phyloP scores from a whole-genome alignment of 2,888 invertebrate genomes.

The Lobophora halterata region DNA sequence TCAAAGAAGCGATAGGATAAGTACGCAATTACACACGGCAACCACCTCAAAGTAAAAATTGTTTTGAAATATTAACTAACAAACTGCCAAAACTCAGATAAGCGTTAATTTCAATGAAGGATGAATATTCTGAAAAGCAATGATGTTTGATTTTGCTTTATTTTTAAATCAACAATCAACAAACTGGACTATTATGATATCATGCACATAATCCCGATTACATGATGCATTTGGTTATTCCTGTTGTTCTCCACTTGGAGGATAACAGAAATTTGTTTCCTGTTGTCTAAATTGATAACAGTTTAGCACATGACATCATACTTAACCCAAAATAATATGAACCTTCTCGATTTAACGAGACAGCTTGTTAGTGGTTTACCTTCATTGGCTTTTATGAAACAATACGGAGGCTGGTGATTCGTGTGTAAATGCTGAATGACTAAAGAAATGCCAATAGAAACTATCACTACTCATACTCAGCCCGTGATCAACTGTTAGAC shows the following conservation, averaged over 20 bases:
- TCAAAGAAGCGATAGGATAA: constrained; percentile 45
- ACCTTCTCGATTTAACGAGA: neutral
- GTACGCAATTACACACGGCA: constrained; percentile 39
- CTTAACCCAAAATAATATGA: too few relatives aligned
- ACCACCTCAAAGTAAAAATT: constrained; percentile 5
- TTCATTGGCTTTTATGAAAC: constrained; percentile 1
- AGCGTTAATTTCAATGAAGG: neutral
- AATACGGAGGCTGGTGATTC: constrained; percentile 14
- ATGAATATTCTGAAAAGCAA: too few relatives aligned
- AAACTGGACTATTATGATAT: too few relatives aligned
- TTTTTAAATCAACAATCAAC: constrained; percentile 4
- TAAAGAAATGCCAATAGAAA: constrained; percentile 25
- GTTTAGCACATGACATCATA: too few relatives aligned
- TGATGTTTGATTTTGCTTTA: too few relatives aligned
- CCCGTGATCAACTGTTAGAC: constrained; percentile 37
- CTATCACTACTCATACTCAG: constrained; percentile 29
- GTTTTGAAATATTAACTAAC: neutral
- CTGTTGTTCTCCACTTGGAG: too few relatives aligned
- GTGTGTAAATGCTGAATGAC: constrained; percentile 28
- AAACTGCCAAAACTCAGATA: constrained; percentile 7
- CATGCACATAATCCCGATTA: too few relatives aligned
- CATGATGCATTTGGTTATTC: too few relatives aligned
- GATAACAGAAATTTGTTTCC: too few relatives aligned
- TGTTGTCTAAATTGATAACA: too few relatives aligned
- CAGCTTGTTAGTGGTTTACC: constrained; percentile 1